Conservation (phyloP, 1,140 invertebrate species). For the Leptinotarsa defecta region DNA sequence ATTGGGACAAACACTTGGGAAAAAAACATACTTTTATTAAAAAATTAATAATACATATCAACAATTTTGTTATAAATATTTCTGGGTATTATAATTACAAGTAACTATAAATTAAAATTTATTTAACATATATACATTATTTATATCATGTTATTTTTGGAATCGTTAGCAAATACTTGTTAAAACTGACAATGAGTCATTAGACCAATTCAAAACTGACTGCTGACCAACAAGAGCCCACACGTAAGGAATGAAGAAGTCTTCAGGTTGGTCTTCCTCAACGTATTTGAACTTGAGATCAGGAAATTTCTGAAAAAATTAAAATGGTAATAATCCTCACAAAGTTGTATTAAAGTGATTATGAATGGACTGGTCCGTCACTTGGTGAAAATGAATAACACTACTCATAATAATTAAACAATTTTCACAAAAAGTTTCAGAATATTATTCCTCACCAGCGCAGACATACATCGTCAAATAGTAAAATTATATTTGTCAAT, state of each 20-base stretch:
- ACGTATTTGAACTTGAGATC: slow-evolving; percentile 99
- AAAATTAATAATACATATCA: neutral
- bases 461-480: no score
- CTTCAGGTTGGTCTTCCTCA: slow-evolving; percentile 97
- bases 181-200: neutral
- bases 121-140: slow-evolving; percentile 1
- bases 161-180: neutral
- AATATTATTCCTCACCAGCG: no score
- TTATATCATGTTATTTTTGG: neutral
- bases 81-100: neutral
- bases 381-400: no score
- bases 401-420: no score
- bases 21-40: slow-evolving; percentile 9
- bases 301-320: slow-evolving; percentile 87
- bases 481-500: no score
- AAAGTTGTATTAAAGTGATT: no score
- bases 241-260: slow-evolving; percentile 99
- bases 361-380: no score
- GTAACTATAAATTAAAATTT: neutral
- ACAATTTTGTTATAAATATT: slow-evolving; percentile 7
- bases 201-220: slow-evolving; percentile 77
- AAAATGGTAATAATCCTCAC: no score
- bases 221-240: slow-evolving; percentile 89
- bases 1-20: neutral
- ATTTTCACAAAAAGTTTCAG: no score